Base-by-base conservation (phyloP, 2,888 invertebrate genomes). In the Orchesellides sinensis region DNA sequence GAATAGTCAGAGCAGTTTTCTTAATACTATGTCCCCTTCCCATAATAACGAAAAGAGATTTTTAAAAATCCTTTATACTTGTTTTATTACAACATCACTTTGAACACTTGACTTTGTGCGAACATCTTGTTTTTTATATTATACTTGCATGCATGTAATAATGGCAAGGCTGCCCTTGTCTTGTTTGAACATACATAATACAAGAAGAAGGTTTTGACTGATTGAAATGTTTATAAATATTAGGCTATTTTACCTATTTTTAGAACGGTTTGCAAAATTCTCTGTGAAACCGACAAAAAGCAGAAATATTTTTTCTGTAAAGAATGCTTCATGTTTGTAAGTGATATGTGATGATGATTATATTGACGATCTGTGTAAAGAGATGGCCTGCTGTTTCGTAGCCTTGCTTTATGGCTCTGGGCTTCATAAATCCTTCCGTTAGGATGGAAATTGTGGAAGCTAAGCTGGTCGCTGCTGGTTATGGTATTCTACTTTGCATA, bases 211-310 rank as follows among this genome's bases (percentile, higher is more conserved):
- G 75, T 65, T 49, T 59, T 66, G 75, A 75, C 66, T 75, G 75
- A 75, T 75, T 75, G 75, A 75, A 75, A 75, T 75, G 75, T 75
- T 75, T 75, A 75, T 75, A 75, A 75, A 75, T 75, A 75, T 75
- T 75, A 66, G 75, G 75, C 32, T 75, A 75, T 75, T 75, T 75
- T 75, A 75, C 75, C 75, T 75, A 75, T 75, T 75, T 75, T 75
- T 75, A 75, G 75, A 75, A 75, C 66, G 47, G 56, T 75, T 75
- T 75, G 66, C 35, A 68, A 66, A 75, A 45, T 45, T 56, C 66
- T 66, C 65, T 56, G 40, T 56, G 4, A 75, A 66, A 66, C 66
- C 66, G 75, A 75, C 75, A 75, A 29, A 75, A 75, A 56, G 56
- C 66, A 66, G 75, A 75, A 29, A 49, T 47, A 45, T 73, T 29